A percentile compares a stretch with the other conserved stretches of the same genome.
phyloP scores from a whole-genome alignment of 2,797 vertebrate genomes.

The Perodicticus potto region DNA sequence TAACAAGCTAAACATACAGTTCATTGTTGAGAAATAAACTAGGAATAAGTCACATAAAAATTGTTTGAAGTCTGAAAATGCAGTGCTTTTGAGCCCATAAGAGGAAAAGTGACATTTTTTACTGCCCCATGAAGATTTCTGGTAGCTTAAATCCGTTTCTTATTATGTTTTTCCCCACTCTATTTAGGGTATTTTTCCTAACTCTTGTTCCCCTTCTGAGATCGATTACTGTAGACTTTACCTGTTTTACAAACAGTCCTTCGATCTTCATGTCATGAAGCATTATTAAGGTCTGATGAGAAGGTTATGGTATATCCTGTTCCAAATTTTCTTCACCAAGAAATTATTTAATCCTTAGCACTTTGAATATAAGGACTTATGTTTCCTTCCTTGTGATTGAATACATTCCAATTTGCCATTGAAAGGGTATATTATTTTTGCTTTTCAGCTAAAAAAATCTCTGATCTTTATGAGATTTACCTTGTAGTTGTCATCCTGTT shows the following conservation, averaged over 20 bases:
- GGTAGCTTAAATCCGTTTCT: slow-evolving; percentile 82
- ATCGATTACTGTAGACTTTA: slow-evolving; percentile 60
- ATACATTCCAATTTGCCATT: neutral
- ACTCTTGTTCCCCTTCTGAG: slow-evolving; percentile 46
- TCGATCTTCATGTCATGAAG: slow-evolving; percentile 20
- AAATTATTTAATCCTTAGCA: neutral
- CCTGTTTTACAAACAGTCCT: slow-evolving; percentile 62
- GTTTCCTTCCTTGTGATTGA: slow-evolving; percentile 33
- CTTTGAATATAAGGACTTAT: neutral
- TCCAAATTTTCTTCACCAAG: neutral
- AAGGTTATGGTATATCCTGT: neutral
- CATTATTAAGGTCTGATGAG: neutral
- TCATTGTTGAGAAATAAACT: slow-evolving; percentile 69
- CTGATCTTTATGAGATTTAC: slow-evolving; percentile 26
- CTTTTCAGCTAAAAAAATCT: neutral
- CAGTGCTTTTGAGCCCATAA: slow-evolving; percentile 31
- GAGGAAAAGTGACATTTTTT: slow-evolving; percentile 70
- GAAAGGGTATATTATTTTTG: slow-evolving; percentile 48
- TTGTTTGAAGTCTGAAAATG: neutral
- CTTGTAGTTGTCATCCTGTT: slow-evolving; percentile 19
- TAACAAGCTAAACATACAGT: slow-evolving; percentile 67
- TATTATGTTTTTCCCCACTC: slow-evolving; percentile 75
- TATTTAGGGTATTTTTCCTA: slow-evolving; percentile 57
- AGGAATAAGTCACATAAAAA: slow-evolving; percentile 62
- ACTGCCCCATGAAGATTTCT: slow-evolving; percentile 61